Percentiles rank a stretch among this genome's conserved stretches.
These are phyloP conservation scores for Eupeodes corollae DNA, from an alignment of 1,140 invertebrate genomes.

Conservation along the genomic window DNA sequence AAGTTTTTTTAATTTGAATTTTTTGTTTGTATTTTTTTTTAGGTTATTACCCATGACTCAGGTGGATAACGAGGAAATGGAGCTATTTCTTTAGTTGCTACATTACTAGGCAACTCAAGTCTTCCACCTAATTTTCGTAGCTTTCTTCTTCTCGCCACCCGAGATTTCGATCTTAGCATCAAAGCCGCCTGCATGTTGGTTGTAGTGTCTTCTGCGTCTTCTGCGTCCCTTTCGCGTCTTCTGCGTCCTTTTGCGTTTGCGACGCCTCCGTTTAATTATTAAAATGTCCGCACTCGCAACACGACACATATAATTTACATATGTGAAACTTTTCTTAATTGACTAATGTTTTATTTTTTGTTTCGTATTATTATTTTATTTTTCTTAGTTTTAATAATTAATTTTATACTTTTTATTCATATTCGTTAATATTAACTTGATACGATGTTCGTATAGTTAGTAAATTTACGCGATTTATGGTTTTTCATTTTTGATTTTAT, in stretches of 20 bases:
- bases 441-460: too few species aligned
- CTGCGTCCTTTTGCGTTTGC: background rate
- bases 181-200: slow-evolving; percentile 79
- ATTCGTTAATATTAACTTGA: too few species aligned
- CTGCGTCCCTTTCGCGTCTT: background rate
- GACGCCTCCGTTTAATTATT: background rate
- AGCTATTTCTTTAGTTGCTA: slow-evolving; percentile 70
- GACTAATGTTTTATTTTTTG: too few species aligned
- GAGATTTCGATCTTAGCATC: slow-evolving; percentile 76
- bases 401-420: too few species aligned
- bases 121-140: slow-evolving; percentile 54
- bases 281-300: background rate
- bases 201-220: slow-evolving; percentile 27
- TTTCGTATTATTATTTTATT: too few species aligned
- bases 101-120: slow-evolving; percentile 69
- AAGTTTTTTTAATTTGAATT: background rate
- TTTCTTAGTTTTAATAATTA: too few species aligned
- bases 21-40: slow-evolving; percentile 6
- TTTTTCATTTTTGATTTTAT: slow-evolving; percentile 33
- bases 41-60: slow-evolving; percentile 54
- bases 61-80: slow-evolving; percentile 76
- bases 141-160: slow-evolving; percentile 62
- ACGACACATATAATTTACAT: background rate
- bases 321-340: background rate
- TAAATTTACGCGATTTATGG: too few species aligned